Conservation (phyloP, 1,140 invertebrate genomes). For the Caligus rogercresseyi region DNA sequence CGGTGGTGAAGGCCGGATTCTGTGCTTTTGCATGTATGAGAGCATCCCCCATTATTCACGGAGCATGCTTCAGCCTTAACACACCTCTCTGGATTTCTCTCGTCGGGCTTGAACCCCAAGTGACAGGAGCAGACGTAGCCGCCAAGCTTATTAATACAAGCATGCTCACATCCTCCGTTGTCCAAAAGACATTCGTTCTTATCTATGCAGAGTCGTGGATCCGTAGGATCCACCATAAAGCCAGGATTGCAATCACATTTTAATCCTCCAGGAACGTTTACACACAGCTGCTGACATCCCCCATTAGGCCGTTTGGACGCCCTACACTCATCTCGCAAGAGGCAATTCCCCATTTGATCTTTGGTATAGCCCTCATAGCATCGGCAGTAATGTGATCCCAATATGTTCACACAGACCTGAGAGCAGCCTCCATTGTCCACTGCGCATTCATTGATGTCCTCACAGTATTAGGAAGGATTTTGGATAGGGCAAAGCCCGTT, state of each 20-base stretch:
- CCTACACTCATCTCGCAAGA: conserved; percentile 10
- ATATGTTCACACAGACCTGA: conserved; percentile 40
- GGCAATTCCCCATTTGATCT: background rate
- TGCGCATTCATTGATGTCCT: conserved; percentile 32
- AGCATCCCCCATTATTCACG: conserved; percentile 32
- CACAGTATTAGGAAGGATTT: conserved; percentile 26
- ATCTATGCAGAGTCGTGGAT: conserved; percentile 25
- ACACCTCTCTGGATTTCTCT: conserved; percentile 22
- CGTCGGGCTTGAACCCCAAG: conserved; percentile 27
- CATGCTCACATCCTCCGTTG: conserved; percentile 29
- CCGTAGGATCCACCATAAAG: conserved; percentile 2
- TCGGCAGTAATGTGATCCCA: conserved; percentile 34
- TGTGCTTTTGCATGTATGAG: conserved; percentile 35
- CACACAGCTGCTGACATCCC: conserved; percentile 34
- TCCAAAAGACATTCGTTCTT: conserved; percentile 28
- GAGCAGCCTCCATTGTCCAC: conserved; percentile 31
- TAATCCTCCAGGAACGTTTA: conserved; percentile 33
- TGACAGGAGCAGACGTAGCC: conserved; percentile 29
- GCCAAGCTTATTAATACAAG: conserved; percentile 30
- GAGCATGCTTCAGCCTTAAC: conserved; percentile 31
- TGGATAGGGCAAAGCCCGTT: conserved; percentile 9
- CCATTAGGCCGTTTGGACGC: conserved; percentile 29
- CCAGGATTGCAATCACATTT: conserved; percentile 9
- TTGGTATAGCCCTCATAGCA: conserved; percentile 29
- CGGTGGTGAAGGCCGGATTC: conserved; percentile 23